These are phyloP conservation scores for Hemicordylus capensis DNA, from an alignment of 2,113 vertebrate genomes.

Conservation along the genomic window DNA sequence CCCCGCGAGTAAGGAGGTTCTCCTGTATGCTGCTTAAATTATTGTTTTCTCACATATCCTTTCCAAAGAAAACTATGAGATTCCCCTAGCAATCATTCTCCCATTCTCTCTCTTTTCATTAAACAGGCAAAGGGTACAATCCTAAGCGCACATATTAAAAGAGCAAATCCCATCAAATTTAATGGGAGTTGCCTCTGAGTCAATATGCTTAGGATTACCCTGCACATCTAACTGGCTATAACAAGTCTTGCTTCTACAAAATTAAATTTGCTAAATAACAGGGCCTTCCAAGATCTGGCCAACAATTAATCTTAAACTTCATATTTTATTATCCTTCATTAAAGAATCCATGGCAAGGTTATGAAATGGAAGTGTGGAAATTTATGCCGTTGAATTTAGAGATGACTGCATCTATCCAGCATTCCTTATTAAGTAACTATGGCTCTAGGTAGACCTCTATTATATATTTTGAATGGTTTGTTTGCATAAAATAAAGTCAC, in stretches of 20 bases:
- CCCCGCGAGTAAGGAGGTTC: no score
- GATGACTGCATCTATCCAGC: neutral
- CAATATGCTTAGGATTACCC: neutral
- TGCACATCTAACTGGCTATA: neutral
- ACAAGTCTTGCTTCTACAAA: neutral
- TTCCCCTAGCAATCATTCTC: neutral
- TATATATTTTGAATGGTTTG: no score
- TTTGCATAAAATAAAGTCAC: no score
- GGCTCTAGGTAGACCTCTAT: no score
- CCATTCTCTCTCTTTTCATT: neutral
- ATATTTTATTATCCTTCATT: neutral
- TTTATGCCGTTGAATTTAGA: neutral
- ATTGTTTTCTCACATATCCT: neutral
- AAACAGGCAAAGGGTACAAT: neutral
- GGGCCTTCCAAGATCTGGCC: neutral
- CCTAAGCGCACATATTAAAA: neutral
- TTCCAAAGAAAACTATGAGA: neutral
- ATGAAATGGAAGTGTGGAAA: neutral
- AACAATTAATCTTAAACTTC: neutral
- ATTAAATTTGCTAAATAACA: neutral
- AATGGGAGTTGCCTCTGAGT: neutral
- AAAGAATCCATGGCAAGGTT: neutral
- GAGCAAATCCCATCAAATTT: neutral
- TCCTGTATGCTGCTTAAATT: no score
- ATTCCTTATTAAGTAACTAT: neutral